A percentile compares a stretch with the other conserved stretches of the same genome.
Evolutionary conservation across 1,140 invertebrate genomes (phyloP).

Genomic region (Eurosta solidaginis): DNA sequence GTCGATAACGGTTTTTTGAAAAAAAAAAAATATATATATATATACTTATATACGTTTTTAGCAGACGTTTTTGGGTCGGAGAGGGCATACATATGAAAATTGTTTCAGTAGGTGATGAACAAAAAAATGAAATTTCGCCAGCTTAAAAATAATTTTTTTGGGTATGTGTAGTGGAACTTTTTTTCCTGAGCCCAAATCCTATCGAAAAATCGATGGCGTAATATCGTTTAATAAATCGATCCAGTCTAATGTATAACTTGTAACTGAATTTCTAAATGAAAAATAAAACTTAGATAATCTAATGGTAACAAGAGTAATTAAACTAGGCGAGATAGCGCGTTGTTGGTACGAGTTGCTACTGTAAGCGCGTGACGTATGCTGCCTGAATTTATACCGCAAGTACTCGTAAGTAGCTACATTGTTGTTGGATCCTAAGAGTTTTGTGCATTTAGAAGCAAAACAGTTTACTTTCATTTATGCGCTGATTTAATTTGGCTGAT

Average conservation of each 20-base stretch:
- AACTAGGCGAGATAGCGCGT: not conserved
- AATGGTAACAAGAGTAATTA: not conserved
- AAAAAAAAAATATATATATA: too few relatives aligned
- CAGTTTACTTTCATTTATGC: not conserved
- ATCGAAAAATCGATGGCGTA: too few relatives aligned
- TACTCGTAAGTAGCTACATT: not conserved
- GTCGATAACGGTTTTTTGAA: too few relatives aligned
- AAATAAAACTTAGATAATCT: conserved; percentile 3
- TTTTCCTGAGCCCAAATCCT: too few relatives aligned
- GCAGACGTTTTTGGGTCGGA: too few relatives aligned
- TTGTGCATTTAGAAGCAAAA: not conserved
- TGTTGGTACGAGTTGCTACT: not conserved
- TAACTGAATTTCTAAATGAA: not conserved
- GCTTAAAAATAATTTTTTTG: too few relatives aligned
- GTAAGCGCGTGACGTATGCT: not conserved
- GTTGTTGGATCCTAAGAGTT: not conserved
- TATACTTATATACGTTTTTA: too few relatives aligned
- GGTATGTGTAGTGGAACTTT: too few relatives aligned
- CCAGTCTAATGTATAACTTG: not conserved
- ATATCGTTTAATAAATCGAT: too few relatives aligned
- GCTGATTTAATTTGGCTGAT: conserved; percentile 35
- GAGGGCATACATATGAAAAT: too few relatives aligned
- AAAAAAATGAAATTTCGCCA: too few relatives aligned
- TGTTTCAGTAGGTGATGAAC: too few relatives aligned
- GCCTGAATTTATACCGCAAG: not conserved